phyloP scores from a whole-genome alignment of 2,888 invertebrate genomes.

The Perithous albicinctus region DNA sequence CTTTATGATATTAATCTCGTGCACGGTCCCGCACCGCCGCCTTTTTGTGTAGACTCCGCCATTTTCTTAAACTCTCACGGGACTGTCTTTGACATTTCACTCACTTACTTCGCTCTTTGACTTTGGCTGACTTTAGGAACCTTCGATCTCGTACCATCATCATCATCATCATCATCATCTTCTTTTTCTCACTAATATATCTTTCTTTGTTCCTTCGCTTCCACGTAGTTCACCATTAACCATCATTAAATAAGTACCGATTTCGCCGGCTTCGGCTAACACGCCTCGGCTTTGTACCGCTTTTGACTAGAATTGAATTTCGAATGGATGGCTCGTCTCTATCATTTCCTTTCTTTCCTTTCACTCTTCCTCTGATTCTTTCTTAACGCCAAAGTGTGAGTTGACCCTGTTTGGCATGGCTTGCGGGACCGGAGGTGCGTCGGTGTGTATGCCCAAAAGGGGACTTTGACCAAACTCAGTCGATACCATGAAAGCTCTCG shows the following conservation, averaged over 20 bases:
- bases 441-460: constrained; percentile 84
- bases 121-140: constrained; percentile 67
- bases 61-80: constrained; percentile 49
- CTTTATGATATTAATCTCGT: constrained; percentile 74
- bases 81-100: constrained; percentile 7
- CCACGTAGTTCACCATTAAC: constrained; percentile 52
- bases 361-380: constrained; percentile 30
- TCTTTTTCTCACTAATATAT: constrained; percentile 58
- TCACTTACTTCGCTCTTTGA: constrained; percentile 32
- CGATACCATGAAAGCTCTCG: constrained; percentile 81
- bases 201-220: constrained; percentile 60
- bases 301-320: constrained; percentile 85
- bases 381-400: constrained; percentile 53
- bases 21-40: constrained; percentile 76
- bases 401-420: constrained; percentile 64
- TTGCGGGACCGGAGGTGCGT: constrained; percentile 82
- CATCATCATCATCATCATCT: constrained; percentile 41
- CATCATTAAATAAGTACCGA: constrained; percentile 82
- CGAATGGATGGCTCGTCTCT: constrained; percentile 72
- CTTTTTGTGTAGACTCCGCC: constrained; percentile 54
- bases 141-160: constrained; percentile 51
- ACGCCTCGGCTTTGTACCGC: constrained; percentile 81
- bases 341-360: constrained; percentile 4
- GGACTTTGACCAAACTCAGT: constrained; percentile 84
- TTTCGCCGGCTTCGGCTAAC: constrained; percentile 76